These are phyloP conservation scores for Etia nguti DNA, from an alignment of 2,113 vertebrate genomes.

Conservation along the genomic window DNA sequence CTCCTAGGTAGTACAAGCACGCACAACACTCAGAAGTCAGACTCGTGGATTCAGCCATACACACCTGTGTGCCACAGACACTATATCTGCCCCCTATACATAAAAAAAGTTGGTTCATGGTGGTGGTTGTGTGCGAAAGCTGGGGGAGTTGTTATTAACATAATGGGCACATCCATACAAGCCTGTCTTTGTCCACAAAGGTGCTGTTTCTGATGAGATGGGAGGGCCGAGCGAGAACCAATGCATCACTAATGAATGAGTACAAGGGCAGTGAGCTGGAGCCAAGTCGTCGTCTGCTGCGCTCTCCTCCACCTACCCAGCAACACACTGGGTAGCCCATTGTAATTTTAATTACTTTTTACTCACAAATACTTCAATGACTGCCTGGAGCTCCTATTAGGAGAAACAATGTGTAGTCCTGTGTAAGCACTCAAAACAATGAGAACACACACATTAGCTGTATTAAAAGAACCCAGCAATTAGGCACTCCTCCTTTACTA, in stretches of 20 bases:
- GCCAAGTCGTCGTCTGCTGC: constrained; percentile 17
- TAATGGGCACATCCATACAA: constrained; percentile 48
- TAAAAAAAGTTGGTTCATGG: not conserved
- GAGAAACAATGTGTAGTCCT: constrained; percentile 44
- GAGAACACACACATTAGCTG: constrained; percentile 48
- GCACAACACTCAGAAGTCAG: not conserved
- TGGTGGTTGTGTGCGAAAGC: not conserved
- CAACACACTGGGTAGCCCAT: constrained; percentile 29
- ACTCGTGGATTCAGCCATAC: not conserved
- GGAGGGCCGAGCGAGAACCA: constrained; percentile 34
- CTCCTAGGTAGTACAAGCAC: constrained; percentile 15
- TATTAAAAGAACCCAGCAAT: constrained; percentile 28
- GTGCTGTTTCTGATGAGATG: constrained; percentile 45
- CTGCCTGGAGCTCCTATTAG: constrained; percentile 64
- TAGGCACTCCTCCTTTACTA: not conserved
- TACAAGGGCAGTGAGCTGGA: constrained; percentile 25
- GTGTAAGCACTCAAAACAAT: constrained; percentile 41
- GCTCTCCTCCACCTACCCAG: constrained; percentile 7
- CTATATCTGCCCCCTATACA: not conserved
- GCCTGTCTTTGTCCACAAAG: constrained; percentile 28
- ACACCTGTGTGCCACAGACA: not conserved
- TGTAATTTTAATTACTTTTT: constrained; percentile 70
- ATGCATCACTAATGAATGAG: constrained; percentile 62
- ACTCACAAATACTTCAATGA: constrained; percentile 56
- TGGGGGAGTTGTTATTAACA: constrained; percentile 41